Conservation (phyloP, 2,888 invertebrate genomes). For the Limnephilus auricula region DNA sequence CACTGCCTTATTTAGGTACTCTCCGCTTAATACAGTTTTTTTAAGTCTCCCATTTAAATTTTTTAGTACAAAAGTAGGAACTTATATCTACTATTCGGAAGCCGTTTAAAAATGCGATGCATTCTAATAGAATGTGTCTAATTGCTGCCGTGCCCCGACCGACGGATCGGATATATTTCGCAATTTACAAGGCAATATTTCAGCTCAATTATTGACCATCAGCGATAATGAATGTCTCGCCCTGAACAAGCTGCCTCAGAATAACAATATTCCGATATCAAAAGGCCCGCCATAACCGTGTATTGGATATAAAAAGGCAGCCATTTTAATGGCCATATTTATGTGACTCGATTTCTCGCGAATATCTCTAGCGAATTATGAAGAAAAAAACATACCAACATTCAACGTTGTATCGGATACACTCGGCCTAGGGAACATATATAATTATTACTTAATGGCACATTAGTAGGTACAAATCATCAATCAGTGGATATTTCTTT, state of each 20-base stretch:
- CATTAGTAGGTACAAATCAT: slow-evolving; percentile 61
- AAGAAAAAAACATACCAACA: slow-evolving; percentile 54
- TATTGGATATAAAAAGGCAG: slow-evolving; percentile 55
- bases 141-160: not conserved
- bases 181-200: slow-evolving; percentile 36
- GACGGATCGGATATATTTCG: slow-evolving; percentile 7
- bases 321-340: slow-evolving; percentile 57
- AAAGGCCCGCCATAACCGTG: slow-evolving; percentile 44
- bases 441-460: slow-evolving; percentile 59
- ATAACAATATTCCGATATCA: slow-evolving; percentile 49
- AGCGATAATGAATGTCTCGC: slow-evolving; percentile 41
- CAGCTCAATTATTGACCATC: slow-evolving; percentile 10
- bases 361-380: slow-evolving; percentile 57
- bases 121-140: not conserved
- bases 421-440: slow-evolving; percentile 44
- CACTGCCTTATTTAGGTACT: too few relatives aligned
- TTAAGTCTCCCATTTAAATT: not conserved
- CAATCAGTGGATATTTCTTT: slow-evolving; percentile 56
- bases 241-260: slow-evolving; percentile 12
- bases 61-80: not conserved
- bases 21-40: not conserved
- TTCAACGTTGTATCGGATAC: slow-evolving; percentile 50
- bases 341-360: slow-evolving; percentile 56
- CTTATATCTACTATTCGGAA: not conserved
- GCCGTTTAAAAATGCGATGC: not conserved